phyloP scores from a whole-genome alignment of 2,888 invertebrate genomes.

The Caenorhabditis doughertyi region DNA sequence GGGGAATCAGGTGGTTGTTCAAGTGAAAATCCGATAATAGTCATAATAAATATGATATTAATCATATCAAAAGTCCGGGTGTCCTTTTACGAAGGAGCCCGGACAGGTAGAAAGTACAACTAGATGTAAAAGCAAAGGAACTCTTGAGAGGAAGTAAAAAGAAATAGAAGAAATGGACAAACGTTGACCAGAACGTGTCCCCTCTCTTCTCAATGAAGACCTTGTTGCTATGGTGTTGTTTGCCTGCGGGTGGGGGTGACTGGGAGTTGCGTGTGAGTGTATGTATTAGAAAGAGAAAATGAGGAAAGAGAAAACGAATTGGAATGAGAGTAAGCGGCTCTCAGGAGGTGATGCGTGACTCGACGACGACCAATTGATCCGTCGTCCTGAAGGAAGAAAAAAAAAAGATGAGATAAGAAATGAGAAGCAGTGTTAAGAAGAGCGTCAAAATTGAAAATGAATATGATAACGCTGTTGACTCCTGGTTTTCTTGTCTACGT shows the following conservation, averaged over 20 bases:
- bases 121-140: constrained; percentile 10
- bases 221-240: constrained; percentile 62
- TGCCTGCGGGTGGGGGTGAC: constrained; percentile 21
- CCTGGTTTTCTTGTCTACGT: background rate
- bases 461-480: constrained; percentile 17
- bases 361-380: constrained; percentile 28
- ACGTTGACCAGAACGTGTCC: constrained; percentile 35
- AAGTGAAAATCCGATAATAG: background rate
- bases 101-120: constrained; percentile 12
- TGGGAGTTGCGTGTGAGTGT: constrained; percentile 36
- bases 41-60: background rate
- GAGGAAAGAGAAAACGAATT: constrained; percentile 1
- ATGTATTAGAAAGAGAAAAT: constrained; percentile 37
- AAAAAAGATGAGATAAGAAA: constrained; percentile 11
- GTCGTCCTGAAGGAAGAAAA: constrained; percentile 14
- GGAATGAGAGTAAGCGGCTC: constrained; percentile 26
- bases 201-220: constrained; percentile 9
- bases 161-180: constrained; percentile 26
- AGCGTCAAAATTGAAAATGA: background rate
- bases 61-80: constrained; percentile 18
- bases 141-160: background rate
- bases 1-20: constrained; percentile 14
- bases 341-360: constrained; percentile 46
- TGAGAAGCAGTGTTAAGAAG: background rate
- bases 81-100: constrained; percentile 28